Base-by-base conservation (phyloP, 2,888 invertebrate genomes). In the Cantharis nigra region DNA sequence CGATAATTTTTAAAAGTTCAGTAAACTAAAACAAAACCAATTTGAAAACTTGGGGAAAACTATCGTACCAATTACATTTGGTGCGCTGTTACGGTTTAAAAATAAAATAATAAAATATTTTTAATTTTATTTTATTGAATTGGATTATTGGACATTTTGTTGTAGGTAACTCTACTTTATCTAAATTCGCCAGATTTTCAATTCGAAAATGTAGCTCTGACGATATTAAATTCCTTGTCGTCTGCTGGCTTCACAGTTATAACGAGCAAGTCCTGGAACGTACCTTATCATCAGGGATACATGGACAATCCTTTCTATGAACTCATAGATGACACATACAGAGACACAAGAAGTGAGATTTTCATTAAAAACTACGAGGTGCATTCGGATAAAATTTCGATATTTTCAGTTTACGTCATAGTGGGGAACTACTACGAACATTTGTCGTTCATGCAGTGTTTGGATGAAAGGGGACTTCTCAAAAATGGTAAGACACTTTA, bases 391-490 rank as follows among this genome's bases (percentile, higher is more conserved):
- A 49, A 49, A 49, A 7, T 4, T n/a, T n/a, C 0, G 7, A 33
- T 69, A 18, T 63, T 76, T 80, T 71, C 71, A 98, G 98, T 98
- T 88, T 98, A 97, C 89, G 94, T 98, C 62, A 93, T 97, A 82
- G 91, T 98, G 82, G 97, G 97, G 1, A 94, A 96, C 87, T 94
- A 96, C 85, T 96, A 96, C 86, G 97, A 98, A 85, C 97, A 97
- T 87, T 92, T 97, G 81, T 97, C 97, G 3, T 90, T 98, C n/a
- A 92, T 98, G 93, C 91, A 96, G 76, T 96, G 96, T 63, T 91
- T 98, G 88, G 93, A 97, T 82, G 92, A 95, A 80, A 92, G 93
- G 88, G 94, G 96, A 78, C 91, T 98, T 0, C 90, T 98, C 78
- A 93, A 95, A 82, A 93, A 93, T 85, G 94, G 95, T 95, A 88